phyloP scores from a whole-genome alignment of 1,140 invertebrate genomes.

The Aleiodes sp. region DNA sequence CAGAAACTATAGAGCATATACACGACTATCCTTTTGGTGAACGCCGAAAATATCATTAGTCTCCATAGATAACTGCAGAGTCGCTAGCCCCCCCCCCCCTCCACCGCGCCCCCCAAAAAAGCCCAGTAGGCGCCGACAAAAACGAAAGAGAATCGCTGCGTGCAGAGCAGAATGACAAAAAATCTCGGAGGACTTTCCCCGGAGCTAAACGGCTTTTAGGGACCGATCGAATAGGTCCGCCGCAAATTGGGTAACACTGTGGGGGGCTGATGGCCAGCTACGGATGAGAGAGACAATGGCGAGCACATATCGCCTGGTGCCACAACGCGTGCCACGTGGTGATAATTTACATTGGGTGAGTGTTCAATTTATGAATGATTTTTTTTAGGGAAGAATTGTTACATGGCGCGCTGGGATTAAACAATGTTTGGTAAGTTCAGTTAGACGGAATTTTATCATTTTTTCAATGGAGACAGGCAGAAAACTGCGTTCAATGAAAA shows the following conservation, averaged over 20 bases:
- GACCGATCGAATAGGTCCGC: neutral
- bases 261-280: neutral
- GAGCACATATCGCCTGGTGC: constrained; percentile 20
- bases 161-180: neutral
- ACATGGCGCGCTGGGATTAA: neutral
- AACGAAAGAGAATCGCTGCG: neutral
- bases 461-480: constrained; percentile 11
- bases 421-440: no score
- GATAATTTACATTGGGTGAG: constrained; percentile 50
- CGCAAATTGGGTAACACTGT: neutral
- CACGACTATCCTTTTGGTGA: no score
- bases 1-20: no score
- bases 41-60: no score
- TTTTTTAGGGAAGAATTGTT: neutral
- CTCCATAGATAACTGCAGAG: no score
- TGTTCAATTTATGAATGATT: neutral
- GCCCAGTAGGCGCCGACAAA: neutral
- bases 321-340: constrained; percentile 35
- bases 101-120: neutral
- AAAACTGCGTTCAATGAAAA: no score
- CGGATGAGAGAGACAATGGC: neutral
- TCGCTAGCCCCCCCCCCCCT: no score
- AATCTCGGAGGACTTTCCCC: neutral
- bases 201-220: constrained; percentile 5
- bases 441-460: no score